Conservation (phyloP, 2,797 vertebrate species). For the Chlorospingus semifuscus region DNA sequence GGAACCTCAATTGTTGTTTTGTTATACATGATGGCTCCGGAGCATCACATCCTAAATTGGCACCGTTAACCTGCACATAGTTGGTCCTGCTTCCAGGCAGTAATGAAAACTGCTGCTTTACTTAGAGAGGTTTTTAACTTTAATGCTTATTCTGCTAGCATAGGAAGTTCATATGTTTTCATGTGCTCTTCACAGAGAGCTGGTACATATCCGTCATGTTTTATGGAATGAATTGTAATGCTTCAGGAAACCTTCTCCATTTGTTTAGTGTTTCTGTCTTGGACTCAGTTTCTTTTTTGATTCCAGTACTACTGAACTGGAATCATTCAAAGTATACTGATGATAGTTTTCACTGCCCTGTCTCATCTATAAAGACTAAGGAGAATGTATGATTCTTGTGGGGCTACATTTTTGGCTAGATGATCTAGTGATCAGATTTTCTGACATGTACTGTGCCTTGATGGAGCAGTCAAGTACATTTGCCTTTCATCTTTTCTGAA, state of each 20-base stretch:
- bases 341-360: background rate
- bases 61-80: background rate
- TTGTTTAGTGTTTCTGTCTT: background rate
- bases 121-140: background rate
- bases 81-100: background rate
- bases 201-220: background rate
- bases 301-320: background rate
- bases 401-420: background rate
- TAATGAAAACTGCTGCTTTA: background rate
- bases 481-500: background rate
- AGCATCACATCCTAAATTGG: background rate
- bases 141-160: background rate
- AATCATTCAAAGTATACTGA: background rate
- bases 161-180: background rate
- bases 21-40: background rate
- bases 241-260: background rate
- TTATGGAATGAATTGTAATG: background rate
- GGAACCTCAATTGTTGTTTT: background rate
- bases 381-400: background rate
- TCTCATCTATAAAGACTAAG: background rate
- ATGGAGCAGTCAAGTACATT: background rate
- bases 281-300: background rate
- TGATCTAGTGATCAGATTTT: background rate
- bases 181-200: background rate
- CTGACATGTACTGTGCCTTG: background rate